Percentiles rank a stretch among this genome's conserved stretches.
These are phyloP conservation scores for Lucinisca nassula DNA, from an alignment of 2,888 invertebrate species.

Conservation along the genomic window DNA sequence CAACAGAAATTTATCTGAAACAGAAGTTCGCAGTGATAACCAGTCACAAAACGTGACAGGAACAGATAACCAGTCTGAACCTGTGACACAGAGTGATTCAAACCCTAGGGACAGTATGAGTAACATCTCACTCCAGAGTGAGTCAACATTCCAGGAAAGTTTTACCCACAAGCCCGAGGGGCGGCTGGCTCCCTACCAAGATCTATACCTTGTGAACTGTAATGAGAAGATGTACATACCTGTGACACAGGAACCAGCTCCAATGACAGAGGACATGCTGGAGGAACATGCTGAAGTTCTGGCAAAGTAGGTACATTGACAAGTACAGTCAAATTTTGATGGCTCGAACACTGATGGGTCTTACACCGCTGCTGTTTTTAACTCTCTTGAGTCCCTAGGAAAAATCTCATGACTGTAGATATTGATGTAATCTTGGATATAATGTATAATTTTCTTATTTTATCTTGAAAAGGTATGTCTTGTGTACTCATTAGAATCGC, in stretches of 20 bases:
- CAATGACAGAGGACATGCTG: slow-evolving; percentile 98
- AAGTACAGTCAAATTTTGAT: no score
- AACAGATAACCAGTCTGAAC: slow-evolving; percentile 43
- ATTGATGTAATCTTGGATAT: no score
- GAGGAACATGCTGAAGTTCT: slow-evolving; percentile 97
- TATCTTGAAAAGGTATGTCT: no score
- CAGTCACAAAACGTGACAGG: not conserved
- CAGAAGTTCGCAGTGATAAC: not conserved
- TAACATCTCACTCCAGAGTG: slow-evolving; percentile 60
- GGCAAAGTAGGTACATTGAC: slow-evolving; percentile 90
- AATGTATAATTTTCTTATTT: no score
- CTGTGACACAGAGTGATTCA: slow-evolving; percentile 43
- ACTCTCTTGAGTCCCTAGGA: no score
- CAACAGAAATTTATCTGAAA: not conserved
- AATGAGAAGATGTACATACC: slow-evolving; percentile 94
- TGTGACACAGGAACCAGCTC: slow-evolving; percentile 95
- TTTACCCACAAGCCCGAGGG: slow-evolving; percentile 90
- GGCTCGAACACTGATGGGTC: no score
- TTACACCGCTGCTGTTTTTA: no score
- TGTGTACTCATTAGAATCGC: no score
- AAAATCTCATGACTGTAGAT: no score
- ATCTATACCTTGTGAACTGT: slow-evolving; percentile 91
- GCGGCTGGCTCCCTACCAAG: slow-evolving; percentile 91
- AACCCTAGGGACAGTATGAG: slow-evolving; percentile 47
- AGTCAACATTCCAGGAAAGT: slow-evolving; percentile 75